Evolutionary conservation across 2,888 invertebrate species (phyloP).

Genomic region (Branchipolynoe longqiensis): DNA sequence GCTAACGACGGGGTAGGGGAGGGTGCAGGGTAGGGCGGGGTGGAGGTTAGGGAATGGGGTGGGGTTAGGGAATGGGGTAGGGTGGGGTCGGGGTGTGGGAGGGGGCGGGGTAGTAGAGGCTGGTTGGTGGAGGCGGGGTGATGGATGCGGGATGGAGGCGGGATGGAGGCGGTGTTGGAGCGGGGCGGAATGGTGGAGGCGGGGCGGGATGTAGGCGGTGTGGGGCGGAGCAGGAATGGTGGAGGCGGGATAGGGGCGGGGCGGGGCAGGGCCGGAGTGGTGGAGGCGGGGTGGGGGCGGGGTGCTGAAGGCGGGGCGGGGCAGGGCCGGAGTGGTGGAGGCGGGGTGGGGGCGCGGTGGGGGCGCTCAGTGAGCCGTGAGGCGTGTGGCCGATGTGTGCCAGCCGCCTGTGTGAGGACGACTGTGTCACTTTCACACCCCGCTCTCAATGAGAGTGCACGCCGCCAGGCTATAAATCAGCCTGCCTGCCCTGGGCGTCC

Average conservation of each 20-base stretch:
- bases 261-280: background rate
- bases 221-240: background rate
- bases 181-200: too few relatives aligned
- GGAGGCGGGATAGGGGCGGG: background rate
- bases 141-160: too few relatives aligned
- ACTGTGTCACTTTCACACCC: conserved; percentile 34
- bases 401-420: conserved; percentile 17
- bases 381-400: background rate
- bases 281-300: background rate
- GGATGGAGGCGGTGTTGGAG: too few relatives aligned
- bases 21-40: too few relatives aligned
- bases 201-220: too few relatives aligned
- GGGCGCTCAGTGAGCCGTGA: background rate
- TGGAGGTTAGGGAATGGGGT: too few relatives aligned
- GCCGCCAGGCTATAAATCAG: conserved; percentile 28
- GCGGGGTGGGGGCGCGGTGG: background rate
- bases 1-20: too few relatives aligned
- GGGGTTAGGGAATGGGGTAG: too few relatives aligned
- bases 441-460: conserved; percentile 18
- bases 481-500: background rate
- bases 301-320: background rate
- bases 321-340: background rate
- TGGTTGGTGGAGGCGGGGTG: too few relatives aligned
- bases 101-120: too few relatives aligned
- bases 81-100: too few relatives aligned